phyloP scores from a whole-genome alignment of 2,113 vertebrate species.

The Anarhynchus alexandrinus region DNA sequence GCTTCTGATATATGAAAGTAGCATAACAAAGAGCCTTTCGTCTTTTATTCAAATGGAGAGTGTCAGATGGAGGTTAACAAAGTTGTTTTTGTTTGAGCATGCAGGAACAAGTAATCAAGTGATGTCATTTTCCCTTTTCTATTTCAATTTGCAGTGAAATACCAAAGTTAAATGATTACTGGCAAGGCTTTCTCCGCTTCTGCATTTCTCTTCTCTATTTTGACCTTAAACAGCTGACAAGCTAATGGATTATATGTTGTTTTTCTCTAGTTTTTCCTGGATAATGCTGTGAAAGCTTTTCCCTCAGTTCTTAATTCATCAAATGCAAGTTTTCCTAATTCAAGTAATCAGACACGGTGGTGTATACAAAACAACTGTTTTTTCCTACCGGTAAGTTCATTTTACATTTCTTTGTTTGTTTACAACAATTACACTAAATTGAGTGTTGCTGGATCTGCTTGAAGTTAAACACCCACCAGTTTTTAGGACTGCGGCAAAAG shows the following conservation, averaged over 20 bases:
- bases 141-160: background rate
- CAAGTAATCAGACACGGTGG: conserved; percentile 71
- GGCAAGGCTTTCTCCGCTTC: background rate
- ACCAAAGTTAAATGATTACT: background rate
- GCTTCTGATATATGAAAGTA: background rate
- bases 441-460: background rate
- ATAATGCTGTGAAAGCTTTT: conserved; percentile 68
- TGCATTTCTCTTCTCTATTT: background rate
- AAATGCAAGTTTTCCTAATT: conserved; percentile 78
- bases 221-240: background rate
- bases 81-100: background rate
- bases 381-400: conserved; percentile 91
- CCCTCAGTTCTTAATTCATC: conserved; percentile 80
- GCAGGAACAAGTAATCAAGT: background rate
- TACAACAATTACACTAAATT: background rate
- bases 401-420: background rate
- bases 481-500: background rate
- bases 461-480: conserved; percentile 1
- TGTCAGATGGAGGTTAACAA: background rate
- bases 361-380: conserved; percentile 84
- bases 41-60: background rate
- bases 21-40: background rate
- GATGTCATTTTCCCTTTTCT: background rate
- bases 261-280: conserved; percentile 88
- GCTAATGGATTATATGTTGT: conserved; percentile 16